These are phyloP conservation scores for Monochamus saltuarius DNA, from an alignment of 1,140 invertebrate genomes.

Conservation along the genomic window DNA sequence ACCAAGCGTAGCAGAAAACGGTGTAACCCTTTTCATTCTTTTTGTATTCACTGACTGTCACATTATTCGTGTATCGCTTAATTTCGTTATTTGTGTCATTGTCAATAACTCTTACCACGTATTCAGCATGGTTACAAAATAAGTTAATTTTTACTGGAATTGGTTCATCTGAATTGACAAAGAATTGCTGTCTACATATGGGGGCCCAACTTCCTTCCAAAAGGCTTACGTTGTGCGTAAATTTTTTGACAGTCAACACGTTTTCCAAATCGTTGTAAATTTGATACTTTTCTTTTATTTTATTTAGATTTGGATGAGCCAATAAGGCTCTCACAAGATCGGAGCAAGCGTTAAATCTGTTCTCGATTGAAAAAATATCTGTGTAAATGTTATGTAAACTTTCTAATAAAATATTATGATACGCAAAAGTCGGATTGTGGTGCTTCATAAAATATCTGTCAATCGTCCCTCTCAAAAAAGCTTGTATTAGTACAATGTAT, in stretches of 20 bases:
- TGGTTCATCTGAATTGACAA: conserved; percentile 22
- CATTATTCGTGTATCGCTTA: conserved; percentile 34
- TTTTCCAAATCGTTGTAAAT: conserved; percentile 21
- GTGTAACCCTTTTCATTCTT: conserved; percentile 45
- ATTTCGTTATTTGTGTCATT: conserved; percentile 47
- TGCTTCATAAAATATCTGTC: conserved; percentile 22
- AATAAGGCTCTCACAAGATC: conserved; percentile 28
- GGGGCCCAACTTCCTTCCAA: conserved; percentile 25
- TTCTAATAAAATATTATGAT: neutral
- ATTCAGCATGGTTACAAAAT: conserved; percentile 37
- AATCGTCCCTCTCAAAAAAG: conserved; percentile 37
- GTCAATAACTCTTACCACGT: conserved; percentile 45
- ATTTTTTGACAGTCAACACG: conserved; percentile 12
- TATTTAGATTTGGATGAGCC: neutral
- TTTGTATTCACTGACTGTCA: conserved; percentile 32
- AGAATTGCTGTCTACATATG: conserved; percentile 30
- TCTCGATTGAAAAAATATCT: conserved; percentile 12
- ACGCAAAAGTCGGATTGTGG: conserved; percentile 3
- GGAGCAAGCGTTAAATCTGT: conserved; percentile 16
- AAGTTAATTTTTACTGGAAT: conserved; percentile 40
- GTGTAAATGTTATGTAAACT: conserved; percentile 9
- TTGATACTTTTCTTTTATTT: conserved; percentile 7
- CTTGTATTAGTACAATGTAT: conserved; percentile 33
- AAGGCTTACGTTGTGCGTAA: conserved; percentile 5
- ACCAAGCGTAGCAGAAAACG: conserved; percentile 48